Evolutionary conservation across 2,888 invertebrate genomes (phyloP).

Genomic region (Laothoe populi): DNA sequence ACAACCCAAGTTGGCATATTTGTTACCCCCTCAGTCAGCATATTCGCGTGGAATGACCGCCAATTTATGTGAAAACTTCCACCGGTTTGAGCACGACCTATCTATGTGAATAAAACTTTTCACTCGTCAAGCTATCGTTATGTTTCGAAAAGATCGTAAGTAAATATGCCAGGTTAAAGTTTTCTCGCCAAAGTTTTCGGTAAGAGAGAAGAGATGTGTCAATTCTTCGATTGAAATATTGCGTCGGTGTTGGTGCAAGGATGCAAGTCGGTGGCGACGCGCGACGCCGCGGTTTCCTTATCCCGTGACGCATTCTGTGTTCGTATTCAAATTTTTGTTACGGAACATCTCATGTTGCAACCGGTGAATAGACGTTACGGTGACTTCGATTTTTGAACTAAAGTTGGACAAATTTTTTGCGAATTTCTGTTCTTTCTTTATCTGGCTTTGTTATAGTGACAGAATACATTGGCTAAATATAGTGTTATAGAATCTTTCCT

Average conservation of each 20-base stretch:
- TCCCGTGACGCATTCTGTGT: constrained; percentile 62
- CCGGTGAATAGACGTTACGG: constrained; percentile 38
- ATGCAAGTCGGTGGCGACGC: constrained; percentile 79
- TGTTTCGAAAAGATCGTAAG: constrained; percentile 76
- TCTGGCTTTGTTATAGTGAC: not conserved
- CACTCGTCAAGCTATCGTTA: constrained; percentile 79
- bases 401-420: constrained; percentile 1
- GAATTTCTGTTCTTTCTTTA: not conserved
- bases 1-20: constrained; percentile 84
- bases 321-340: constrained; percentile 37
- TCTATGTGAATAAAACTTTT: constrained; percentile 79
- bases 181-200: constrained; percentile 75
- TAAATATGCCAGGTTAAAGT: constrained; percentile 82
- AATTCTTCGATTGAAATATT: constrained; percentile 81
- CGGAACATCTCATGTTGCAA: constrained; percentile 12
- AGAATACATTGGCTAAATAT: too few species aligned
- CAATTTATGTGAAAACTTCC: constrained; percentile 84
- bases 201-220: constrained; percentile 77
- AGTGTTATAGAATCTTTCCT: too few species aligned
- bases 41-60: constrained; percentile 84
- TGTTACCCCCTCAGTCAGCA: constrained; percentile 84
- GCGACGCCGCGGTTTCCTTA: constrained; percentile 87
- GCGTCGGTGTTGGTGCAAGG: constrained; percentile 61
- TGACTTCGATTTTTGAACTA: constrained; percentile 36
- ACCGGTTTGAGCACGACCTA: constrained; percentile 81